Base-by-base conservation (phyloP, 2,113 vertebrate species). In the Origma solitaria region DNA sequence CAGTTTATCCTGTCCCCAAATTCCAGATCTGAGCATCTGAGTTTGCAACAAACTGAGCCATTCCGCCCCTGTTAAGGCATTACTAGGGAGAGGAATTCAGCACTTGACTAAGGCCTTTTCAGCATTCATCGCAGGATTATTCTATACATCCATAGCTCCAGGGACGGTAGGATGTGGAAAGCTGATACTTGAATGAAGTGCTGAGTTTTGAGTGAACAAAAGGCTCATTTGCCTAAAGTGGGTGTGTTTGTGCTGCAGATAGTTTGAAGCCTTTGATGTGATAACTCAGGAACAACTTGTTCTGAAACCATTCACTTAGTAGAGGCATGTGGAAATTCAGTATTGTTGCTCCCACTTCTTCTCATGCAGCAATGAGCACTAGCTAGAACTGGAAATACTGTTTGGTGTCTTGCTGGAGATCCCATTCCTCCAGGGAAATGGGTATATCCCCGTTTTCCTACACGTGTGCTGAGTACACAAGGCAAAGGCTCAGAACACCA, bases 201-300 rank as follows among this genome's bases (percentile, higher is more conserved):
- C 64, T 86, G 61, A 62, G 60, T 83, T 96, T 64, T 86, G 80
- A 96, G 85, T 28, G 86, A 96, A 96, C 92, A 93, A 88, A 94
- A 92, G 65, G 33, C 92, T 96, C 72, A 71, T 97, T 96, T 96
- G 91, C 91, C 80, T 97, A 77, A 88, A 93, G 91, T 95, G 60
- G 92, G 83, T 6, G 64, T 86, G 91, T 96, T 96, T 92, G 83
- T 96, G 80, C 92, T 88, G 83, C 86, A 94, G 88, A 88, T 23
- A 96, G 80, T 94, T 93, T 73, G 56, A 81, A 94, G 83, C 54
- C 56, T 95, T 90, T 86, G 91, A 96, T 93, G 86, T 40, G 81
- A 33, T 78, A 93, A 91, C 47, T 92, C 2, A 0, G 71, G 82
- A 96, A 97, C 92, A 81, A 92, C 82, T 86, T 93, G 80, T 94